Evolutionary conservation across 2,888 invertebrate species (phyloP), one percentile per base, ranked within the genome.

Genomic region (Orthosia incerta): DNA sequence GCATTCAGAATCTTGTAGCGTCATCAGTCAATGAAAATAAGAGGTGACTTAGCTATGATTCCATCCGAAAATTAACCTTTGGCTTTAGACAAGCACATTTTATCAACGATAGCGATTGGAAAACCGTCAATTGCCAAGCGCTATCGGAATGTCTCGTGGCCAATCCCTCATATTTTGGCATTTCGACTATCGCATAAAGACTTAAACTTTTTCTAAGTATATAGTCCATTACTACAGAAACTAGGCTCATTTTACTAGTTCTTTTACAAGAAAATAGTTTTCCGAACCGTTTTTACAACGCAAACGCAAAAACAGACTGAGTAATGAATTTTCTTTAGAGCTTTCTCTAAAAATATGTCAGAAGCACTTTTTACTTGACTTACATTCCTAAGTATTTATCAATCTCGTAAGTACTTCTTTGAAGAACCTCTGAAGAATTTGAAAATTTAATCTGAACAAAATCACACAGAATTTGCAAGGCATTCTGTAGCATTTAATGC

Each of bases 401-500:
- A 72, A 56, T 72, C 62, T 79, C 18, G 16, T 26, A 59, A 82
- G 51, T 55, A 79, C 18, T 82, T 53, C 55, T 79, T 82, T 79
- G 59, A 60, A 77, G n/a, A 69, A 77, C 51, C 55, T 79, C 79
- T 79, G 59, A 60, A 77, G n/a, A 69, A 70, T 46, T 65, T 61
- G 12, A 82, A 61, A 68, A 72, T 78, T 67, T 65, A 65, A 80
- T 67, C 63, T 46, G 18, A 70, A 66, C 18, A 61, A 64, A 79
- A 63, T 48, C 23, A 66, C 20, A 66, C 20, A 39, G 51, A 31
- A 18, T 56, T 48, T 23, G 13, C 23, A 9, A 68, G 50, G 66
- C 11, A 59, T 70, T 56, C 65, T 57, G 51, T 59, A 26, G 13
- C 26, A 59, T 59, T 64, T 61, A 75, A 64, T 75, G 31, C 56